These are phyloP conservation scores for Fissipunctia ypsillon DNA, from an alignment of 2,888 invertebrate genomes.

Conservation along the genomic window DNA sequence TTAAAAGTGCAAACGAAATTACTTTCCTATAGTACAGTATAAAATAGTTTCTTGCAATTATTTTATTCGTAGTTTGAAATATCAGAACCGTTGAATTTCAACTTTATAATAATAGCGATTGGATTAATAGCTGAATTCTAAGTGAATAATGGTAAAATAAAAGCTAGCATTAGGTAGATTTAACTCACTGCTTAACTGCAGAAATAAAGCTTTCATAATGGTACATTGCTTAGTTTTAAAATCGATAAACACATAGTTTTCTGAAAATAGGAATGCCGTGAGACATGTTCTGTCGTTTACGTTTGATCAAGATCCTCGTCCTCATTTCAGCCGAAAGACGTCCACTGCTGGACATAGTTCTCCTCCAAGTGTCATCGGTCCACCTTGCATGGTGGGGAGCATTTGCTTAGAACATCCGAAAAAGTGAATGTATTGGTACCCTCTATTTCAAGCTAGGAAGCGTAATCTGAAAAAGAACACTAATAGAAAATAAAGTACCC, in stretches of 20 bases:
- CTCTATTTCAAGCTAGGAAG: not conserved
- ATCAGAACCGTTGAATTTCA: not conserved
- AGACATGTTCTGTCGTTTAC: not conserved
- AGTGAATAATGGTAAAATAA: conserved; percentile 1
- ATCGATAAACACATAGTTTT: not conserved
- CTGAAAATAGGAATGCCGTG: not conserved
- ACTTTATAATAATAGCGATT: not conserved
- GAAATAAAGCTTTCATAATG: not conserved
- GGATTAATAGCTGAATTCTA: conserved; percentile 2
- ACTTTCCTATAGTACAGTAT: not conserved
- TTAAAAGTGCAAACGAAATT: conserved; percentile 30
- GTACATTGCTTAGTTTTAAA: too few species aligned
- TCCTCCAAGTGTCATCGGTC: too few species aligned
- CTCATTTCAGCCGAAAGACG: not conserved
- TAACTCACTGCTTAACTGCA: not conserved
- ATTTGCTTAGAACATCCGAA: not conserved
- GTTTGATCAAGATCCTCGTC: too few species aligned
- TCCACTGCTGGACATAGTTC: not conserved
- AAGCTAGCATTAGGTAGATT: not conserved
- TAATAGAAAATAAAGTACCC: not conserved
- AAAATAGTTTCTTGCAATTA: not conserved
- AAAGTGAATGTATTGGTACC: not conserved
- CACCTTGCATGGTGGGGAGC: too few species aligned
- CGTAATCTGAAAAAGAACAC: not conserved
- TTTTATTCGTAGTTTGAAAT: not conserved